Percentiles rank a stretch among this genome's conserved stretches.
Conservation (phyloP, 2,888 invertebrate species). For the Hedya salicella region DNA sequence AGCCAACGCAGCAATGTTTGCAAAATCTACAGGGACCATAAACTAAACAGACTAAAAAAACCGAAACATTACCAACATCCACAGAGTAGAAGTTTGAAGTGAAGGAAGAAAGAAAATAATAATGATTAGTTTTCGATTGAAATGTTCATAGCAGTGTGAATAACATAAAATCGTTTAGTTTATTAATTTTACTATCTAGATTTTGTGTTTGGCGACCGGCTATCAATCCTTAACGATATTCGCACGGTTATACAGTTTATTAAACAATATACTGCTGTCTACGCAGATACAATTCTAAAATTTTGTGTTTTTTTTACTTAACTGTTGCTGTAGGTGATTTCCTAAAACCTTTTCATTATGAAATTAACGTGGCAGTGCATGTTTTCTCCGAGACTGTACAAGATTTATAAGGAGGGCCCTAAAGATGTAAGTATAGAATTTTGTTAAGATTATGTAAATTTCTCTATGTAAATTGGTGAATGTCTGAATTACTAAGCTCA, state of each 20-base stretch:
- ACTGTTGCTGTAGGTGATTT: background rate
- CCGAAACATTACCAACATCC: background rate
- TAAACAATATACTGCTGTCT: background rate
- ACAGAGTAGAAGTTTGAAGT: constrained; percentile 1
- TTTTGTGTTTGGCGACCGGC: background rate
- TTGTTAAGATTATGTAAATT: background rate
- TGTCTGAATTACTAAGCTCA: constrained; percentile 5
- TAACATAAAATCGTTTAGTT: constrained; percentile 1
- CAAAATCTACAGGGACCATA: no score
- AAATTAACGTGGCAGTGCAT: constrained; percentile 86
- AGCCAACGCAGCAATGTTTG: no score
- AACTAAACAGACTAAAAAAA: background rate
- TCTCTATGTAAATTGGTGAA: constrained; percentile 1
- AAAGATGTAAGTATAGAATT: constrained; percentile 66
- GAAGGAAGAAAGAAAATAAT: background rate
- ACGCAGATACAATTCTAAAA: background rate
- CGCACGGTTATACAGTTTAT: background rate
- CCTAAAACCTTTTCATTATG: constrained; percentile 60
- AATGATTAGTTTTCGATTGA: background rate
- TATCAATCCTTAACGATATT: background rate
- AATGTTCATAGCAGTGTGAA: constrained; percentile 5
- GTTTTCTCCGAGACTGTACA: constrained; percentile 89
- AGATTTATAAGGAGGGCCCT: constrained; percentile 87
- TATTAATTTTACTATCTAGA: background rate
- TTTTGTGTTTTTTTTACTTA: constrained; percentile 1